These are phyloP conservation scores for Panthera tigris DNA, from an alignment of 2,113 vertebrate species.

Conservation along the genomic window DNA sequence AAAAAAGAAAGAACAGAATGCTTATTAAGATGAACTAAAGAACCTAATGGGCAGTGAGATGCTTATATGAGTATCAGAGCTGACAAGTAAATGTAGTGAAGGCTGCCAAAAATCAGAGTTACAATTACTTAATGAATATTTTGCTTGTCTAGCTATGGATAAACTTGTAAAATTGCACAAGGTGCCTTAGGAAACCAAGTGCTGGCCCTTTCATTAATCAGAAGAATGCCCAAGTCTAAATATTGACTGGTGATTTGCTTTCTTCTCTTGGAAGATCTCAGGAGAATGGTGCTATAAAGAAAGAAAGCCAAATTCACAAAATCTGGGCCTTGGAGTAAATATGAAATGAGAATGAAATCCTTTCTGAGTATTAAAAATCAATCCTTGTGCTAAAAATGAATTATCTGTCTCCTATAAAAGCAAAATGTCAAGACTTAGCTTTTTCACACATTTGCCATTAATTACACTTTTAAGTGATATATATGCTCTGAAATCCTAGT, in stretches of 20 bases:
- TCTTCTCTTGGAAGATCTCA: slow-evolving; percentile 49
- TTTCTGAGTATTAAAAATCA: slow-evolving; percentile 68
- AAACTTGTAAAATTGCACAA: slow-evolving; percentile 48
- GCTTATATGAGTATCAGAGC: not conserved
- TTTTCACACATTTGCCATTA: slow-evolving; percentile 1
- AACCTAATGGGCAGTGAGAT: slow-evolving; percentile 43
- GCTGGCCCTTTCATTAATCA: slow-evolving; percentile 76
- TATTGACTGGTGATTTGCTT: slow-evolving; percentile 79
- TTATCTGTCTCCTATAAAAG: not conserved
- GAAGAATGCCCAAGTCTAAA: slow-evolving; percentile 61
- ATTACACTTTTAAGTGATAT: slow-evolving; percentile 10
- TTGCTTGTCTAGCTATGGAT: slow-evolving; percentile 45
- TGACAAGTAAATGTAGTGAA: not conserved
- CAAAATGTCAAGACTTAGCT: slow-evolving; percentile 13
- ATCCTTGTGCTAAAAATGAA: slow-evolving; percentile 47
- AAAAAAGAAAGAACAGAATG: not conserved
- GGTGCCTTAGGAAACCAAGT: slow-evolving; percentile 45
- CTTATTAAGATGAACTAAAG: slow-evolving; percentile 67
- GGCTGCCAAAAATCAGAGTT: slow-evolving; percentile 62
- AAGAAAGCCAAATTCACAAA: slow-evolving; percentile 60
- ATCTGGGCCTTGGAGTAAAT: slow-evolving; percentile 56
- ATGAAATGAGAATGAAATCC: not conserved
- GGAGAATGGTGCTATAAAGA: slow-evolving; percentile 64
- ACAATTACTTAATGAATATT: slow-evolving; percentile 50
- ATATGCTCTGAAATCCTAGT: not conserved